Percentiles rank a stretch among this genome's conserved stretches.
Evolutionary conservation across 2,797 vertebrate species (phyloP).

Genomic region (Anguilla megastoma): DNA sequence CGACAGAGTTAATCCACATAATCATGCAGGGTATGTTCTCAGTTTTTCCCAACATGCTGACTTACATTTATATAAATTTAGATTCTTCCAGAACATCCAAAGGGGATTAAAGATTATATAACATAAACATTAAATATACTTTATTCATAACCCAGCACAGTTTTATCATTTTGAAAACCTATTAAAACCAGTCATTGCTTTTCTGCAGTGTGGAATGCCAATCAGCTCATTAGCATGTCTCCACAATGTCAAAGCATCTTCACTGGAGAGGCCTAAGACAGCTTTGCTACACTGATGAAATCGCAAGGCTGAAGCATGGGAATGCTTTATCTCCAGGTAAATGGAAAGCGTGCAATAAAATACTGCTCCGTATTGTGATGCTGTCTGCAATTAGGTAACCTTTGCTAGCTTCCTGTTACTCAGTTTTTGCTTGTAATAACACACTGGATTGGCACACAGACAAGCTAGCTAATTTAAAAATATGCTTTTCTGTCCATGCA

Average conservation of each 20-base stretch:
- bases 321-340: conserved; percentile 11
- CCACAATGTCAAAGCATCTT: background rate
- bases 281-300: background rate
- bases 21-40: background rate
- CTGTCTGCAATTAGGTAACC: background rate
- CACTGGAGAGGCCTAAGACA: background rate
- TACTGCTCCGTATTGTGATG: background rate
- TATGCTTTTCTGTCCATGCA: background rate
- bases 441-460: background rate
- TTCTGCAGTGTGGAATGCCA: background rate
- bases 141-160: background rate
- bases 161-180: conserved; percentile 25
- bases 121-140: background rate
- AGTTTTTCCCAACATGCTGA: conserved; percentile 19
- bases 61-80: background rate
- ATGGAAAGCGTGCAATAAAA: background rate
- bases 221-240: background rate
- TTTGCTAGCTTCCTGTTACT: background rate
- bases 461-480: background rate
- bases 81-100: background rate
- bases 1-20: background rate
- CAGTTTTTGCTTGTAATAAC: background rate
- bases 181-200: background rate
- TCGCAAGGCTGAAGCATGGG: background rate
- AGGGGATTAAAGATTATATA: background rate